Evolutionary conservation across 2,797 vertebrate species (phyloP).

Genomic region (Gambelia wislizenii): DNA sequence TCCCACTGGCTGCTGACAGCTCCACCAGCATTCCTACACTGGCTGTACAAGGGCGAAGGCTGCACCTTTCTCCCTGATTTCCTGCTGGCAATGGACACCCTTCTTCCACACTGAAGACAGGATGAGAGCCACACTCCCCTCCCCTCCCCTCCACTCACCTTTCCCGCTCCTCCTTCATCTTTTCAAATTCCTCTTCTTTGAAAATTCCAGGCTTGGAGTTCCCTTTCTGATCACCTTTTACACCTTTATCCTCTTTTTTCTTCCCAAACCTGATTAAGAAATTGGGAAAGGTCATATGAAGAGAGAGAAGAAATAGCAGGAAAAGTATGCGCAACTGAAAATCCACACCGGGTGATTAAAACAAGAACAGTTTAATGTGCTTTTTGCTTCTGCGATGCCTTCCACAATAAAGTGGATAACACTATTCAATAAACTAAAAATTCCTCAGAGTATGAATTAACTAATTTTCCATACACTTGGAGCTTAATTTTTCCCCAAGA

Average conservation of each 20-base stretch:
- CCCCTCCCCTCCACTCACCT: conserved; percentile 76
- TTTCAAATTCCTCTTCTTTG: conserved; percentile 89
- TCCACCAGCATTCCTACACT: too few species aligned
- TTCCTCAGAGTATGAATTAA: conserved; percentile 12
- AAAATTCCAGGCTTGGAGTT: conserved; percentile 80
- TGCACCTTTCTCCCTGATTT: background rate
- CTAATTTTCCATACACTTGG: conserved; percentile 33
- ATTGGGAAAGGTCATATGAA: conserved; percentile 42
- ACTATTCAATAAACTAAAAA: conserved; percentile 30
- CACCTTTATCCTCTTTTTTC: conserved; percentile 91
- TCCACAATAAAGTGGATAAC: conserved; percentile 15
- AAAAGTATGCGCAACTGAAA: conserved; percentile 23
- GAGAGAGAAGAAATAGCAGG: conserved; percentile 51
- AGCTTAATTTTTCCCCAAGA: conserved; percentile 28
- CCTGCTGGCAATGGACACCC: background rate
- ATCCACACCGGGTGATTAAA: conserved; percentile 26
- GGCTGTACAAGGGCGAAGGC: too few species aligned
- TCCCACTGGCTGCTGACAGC: too few species aligned
- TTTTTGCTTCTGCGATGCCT: conserved; percentile 21
- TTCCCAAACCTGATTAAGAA: conserved; percentile 89
- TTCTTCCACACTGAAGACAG: background rate
- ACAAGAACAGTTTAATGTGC: conserved; percentile 3
- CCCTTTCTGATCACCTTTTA: conserved; percentile 86
- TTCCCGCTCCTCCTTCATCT: conserved; percentile 91
- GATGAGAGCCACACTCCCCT: conserved; percentile 13